Conservation (phyloP, 2,113 vertebrate genomes). For the Ondatra zibethicus region DNA sequence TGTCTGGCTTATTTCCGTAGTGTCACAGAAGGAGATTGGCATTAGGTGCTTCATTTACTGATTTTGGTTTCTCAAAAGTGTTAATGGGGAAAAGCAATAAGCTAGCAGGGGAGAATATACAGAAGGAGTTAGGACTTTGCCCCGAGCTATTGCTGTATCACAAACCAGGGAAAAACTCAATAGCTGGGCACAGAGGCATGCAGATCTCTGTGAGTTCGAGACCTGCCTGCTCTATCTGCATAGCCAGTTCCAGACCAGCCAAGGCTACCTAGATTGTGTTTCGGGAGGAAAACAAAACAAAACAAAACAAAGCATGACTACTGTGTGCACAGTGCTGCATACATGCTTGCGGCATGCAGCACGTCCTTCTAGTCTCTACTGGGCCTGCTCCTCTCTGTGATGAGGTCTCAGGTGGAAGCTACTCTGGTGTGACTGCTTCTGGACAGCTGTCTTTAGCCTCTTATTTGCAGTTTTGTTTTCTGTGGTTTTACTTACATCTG, state of each 20-base stretch:
- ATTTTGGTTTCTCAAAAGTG: conserved; percentile 31
- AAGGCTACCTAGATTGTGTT: background rate
- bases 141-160: background rate
- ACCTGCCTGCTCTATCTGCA: background rate
- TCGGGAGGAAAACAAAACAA: background rate
- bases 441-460: background rate
- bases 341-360: background rate
- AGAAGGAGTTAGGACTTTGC: background rate
- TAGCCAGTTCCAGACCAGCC: background rate
- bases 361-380: background rate
- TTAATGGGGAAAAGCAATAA: conserved; percentile 1
- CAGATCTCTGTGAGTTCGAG: background rate
- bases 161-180: background rate
- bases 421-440: background rate
- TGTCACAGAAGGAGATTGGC: background rate
- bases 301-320: background rate
- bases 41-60: conserved; percentile 45
- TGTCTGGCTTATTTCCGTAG: background rate
- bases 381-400: background rate
- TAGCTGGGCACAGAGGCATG: background rate
- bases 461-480: background rate
- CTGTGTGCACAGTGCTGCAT: background rate
- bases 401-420: background rate
- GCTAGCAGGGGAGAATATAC: background rate
- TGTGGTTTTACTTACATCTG: background rate